Evolutionary conservation across 1,140 invertebrate genomes (phyloP).

Genomic region (Aphelenchoides avenae): DNA sequence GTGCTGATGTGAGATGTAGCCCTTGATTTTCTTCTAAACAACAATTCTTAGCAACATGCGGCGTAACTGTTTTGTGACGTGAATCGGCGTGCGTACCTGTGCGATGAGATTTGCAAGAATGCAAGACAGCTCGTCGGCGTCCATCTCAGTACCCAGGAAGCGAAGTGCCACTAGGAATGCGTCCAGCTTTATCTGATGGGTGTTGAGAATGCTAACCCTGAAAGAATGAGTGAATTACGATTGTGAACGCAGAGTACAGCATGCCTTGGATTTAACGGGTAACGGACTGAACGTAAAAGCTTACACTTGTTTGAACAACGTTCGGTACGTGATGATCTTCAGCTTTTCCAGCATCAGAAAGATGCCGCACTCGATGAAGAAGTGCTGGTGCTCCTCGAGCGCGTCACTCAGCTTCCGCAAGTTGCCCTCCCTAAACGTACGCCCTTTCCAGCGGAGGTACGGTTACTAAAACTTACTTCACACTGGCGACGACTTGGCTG

Average conservation of each 20-base stretch:
- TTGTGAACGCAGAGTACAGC: conserved; percentile 1
- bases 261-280: not conserved
- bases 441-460: conserved; percentile 2
- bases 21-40: conserved; percentile 69
- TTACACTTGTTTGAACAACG: conserved; percentile 90
- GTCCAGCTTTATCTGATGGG: conserved; percentile 83
- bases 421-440: conserved; percentile 71
- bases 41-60: too few species aligned
- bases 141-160: conserved; percentile 73
- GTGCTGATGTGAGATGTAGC: conserved; percentile 94
- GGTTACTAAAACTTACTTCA: conserved; percentile 27
- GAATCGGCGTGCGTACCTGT: conserved; percentile 66
- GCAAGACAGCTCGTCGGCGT: conserved; percentile 88
- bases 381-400: conserved; percentile 77
- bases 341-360: conserved; percentile 94
- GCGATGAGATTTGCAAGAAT: conserved; percentile 92
- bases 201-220: conserved; percentile 76
- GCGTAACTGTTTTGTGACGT: conserved; percentile 10
- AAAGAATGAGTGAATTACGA: conserved; percentile 34
- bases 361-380: conserved; percentile 90
- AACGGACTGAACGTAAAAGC: conserved; percentile 47
- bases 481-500: conserved; percentile 68
- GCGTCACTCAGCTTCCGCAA: conserved; percentile 76
- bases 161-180: conserved; percentile 76
- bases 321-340: conserved; percentile 87